phyloP scores from a whole-genome alignment of 1,140 invertebrate species.

The Zaprionus taronus region DNA sequence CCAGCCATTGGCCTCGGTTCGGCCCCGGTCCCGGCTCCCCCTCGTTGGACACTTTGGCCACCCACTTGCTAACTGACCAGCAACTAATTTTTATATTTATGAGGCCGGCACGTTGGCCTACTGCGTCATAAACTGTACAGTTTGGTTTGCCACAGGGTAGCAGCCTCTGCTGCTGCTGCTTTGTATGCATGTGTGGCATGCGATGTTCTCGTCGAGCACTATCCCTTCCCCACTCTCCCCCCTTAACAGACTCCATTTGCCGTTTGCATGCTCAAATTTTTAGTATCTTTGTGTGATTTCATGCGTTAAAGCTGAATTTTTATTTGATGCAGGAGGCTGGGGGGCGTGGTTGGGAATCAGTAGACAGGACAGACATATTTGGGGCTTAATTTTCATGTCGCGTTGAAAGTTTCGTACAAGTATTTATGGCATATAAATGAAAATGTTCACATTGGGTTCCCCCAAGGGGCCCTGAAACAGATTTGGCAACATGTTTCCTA shows the following conservation, averaged over 20 bases:
- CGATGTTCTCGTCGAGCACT: constrained; percentile 36
- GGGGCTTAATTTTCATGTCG: constrained; percentile 77
- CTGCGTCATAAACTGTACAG: constrained; percentile 78
- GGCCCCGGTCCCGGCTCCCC: background rate
- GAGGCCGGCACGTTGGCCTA: constrained; percentile 70
- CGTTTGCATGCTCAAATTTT: constrained; percentile 77
- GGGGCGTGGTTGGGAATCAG: background rate
- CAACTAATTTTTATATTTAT: constrained; percentile 83
- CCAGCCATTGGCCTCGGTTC: constrained; percentile 11
- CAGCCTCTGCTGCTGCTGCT: constrained; percentile 45
- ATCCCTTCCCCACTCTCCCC: constrained; percentile 47
- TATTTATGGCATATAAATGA: constrained; percentile 81
- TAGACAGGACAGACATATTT: constrained; percentile 10
- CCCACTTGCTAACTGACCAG: constrained; percentile 80
- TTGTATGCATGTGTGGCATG: constrained; percentile 59
- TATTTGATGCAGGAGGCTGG: constrained; percentile 53
- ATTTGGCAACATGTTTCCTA: constrained; percentile 38
- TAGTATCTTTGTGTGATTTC: constrained; percentile 81
- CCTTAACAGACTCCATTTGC: constrained; percentile 54
- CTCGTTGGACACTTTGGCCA: background rate
- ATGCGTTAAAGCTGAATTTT: constrained; percentile 81
- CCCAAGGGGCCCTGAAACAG: background rate
- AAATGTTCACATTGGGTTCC: constrained; percentile 52
- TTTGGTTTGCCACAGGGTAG: constrained; percentile 54
- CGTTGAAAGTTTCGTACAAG: constrained; percentile 73